Evolutionary conservation across 2,888 invertebrate genomes (phyloP), one percentile per base, ranked within the genome.

Genomic region (Amblyjoppa fuscipennis): DNA sequence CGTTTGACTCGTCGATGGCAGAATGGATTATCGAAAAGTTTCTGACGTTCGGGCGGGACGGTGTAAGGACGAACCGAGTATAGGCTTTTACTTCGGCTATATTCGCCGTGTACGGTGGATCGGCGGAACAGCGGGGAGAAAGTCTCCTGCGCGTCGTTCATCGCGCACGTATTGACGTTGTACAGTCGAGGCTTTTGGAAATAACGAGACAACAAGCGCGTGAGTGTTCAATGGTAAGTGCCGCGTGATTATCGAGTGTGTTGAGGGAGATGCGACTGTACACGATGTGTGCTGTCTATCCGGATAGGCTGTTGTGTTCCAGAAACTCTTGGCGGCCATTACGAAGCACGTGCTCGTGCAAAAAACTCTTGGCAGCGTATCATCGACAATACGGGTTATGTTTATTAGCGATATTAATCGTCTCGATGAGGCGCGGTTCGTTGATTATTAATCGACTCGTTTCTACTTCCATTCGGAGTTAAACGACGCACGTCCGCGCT

Each of bases 101-200:
- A 64, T 45, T 64, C 61, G 68, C n/a, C 16, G 38, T 31, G 31
- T 69, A 31, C 34, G 68, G 20, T 28, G 56, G 34, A 45, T 66
- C 66, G 76, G 53, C 25, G 3, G 34, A 68, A 34, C 64, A 51
- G 45, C 59, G 64, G 85, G 83, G 88, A 83, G 88, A 88, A 87
- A 88, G 85, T 85, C 68, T 78, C 71, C 89, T 89, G 90, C 90
- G 90, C 87, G 76, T 77, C 78, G 70, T 68, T 66, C 81, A 80
- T 87, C 83, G 90, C 91, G 90, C 90, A 90, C 64, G 69, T 90
- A 91, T 90, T 87, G 90, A 90, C 86, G 87, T 81, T 79, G 85
- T 80, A 85, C 51, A 64, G 74, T 80, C 73, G 51, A 45, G 20
- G 2, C 31, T 77, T 51, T 64, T 3, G 31, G 16, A 5, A 51